Evolutionary conservation across 2,113 vertebrate species (phyloP).

Genomic region (Tyrannus savana): DNA sequence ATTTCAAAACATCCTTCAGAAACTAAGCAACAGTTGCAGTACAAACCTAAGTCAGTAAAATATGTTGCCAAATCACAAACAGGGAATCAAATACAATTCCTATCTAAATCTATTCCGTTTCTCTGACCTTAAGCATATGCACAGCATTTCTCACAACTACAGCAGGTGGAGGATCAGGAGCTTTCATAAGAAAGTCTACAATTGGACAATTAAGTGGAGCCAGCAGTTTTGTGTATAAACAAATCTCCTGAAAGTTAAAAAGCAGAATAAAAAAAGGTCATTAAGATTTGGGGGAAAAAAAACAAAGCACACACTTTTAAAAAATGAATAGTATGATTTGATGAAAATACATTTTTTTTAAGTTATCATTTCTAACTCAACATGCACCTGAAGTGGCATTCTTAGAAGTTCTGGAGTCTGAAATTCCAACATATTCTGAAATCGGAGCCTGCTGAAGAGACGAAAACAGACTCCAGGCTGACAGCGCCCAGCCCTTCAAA

Average conservation of each 20-base stretch:
- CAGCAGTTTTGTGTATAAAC: slow-evolving; percentile 94
- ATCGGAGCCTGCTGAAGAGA: slow-evolving; percentile 89
- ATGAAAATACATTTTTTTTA: not conserved
- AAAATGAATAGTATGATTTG: not conserved
- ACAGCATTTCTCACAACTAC: slow-evolving; percentile 88
- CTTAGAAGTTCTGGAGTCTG: slow-evolving; percentile 92
- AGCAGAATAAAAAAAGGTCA: not conserved
- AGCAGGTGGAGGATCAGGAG: slow-evolving; percentile 89
- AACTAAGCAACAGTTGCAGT: not conserved
- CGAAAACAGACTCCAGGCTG: slow-evolving; percentile 91
- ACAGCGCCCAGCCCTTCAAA: slow-evolving; percentile 91
- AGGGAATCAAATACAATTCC: not conserved
- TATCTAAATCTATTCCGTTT: not conserved
- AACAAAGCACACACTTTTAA: not conserved
- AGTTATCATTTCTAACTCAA: not conserved
- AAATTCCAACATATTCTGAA: slow-evolving; percentile 91
- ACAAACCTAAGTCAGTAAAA: not conserved
- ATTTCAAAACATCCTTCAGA: not conserved
- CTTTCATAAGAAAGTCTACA: slow-evolving; percentile 91
- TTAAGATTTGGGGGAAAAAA: not conserved
- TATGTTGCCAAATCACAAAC: not conserved
- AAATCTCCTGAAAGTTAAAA: slow-evolving; percentile 81
- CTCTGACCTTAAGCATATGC: slow-evolving; percentile 91
- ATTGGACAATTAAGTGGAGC: slow-evolving; percentile 84
- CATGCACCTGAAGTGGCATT: slow-evolving; percentile 91